A percentile compares a stretch with the other conserved stretches of the same genome.
These are phyloP conservation scores for Drosophila kurseongensis DNA, from an alignment of 1,140 invertebrate species.

Conservation along the genomic window DNA sequence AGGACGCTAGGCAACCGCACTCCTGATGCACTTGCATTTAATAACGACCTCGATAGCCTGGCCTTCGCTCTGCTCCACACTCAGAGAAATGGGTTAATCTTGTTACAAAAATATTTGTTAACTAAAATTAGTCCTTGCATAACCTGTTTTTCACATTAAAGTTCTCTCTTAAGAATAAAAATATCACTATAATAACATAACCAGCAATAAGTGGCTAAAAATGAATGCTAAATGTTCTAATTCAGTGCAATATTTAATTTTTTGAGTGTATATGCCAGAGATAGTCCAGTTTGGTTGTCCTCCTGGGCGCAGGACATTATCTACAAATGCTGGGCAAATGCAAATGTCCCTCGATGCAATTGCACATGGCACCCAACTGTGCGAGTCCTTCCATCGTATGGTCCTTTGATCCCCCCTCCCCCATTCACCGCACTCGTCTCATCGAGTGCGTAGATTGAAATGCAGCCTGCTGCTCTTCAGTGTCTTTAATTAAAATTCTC, in stretches of 20 bases:
- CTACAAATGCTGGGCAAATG: slow-evolving; percentile 65
- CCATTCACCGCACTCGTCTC: neutral
- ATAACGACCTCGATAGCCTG: slow-evolving; percentile 45
- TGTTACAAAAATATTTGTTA: no score
- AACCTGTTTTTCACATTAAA: no score
- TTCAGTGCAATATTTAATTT: no score
- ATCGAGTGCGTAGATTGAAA: slow-evolving; percentile 40
- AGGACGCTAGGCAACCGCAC: slow-evolving; percentile 34
- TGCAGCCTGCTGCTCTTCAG: slow-evolving; percentile 33
- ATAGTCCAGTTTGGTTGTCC: slow-evolving; percentile 46
- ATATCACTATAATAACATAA: no score
- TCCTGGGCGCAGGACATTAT: slow-evolving; percentile 60
- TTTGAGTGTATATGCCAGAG: slow-evolving; percentile 14
- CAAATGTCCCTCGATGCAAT: slow-evolving; percentile 67
- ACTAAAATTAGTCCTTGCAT: no score
- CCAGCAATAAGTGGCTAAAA: no score
- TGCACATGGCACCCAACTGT: slow-evolving; percentile 59
- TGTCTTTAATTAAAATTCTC: slow-evolving; percentile 75
- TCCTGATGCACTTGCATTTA: slow-evolving; percentile 70
- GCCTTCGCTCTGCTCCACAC: slow-evolving; percentile 3
- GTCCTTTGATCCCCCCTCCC: neutral
- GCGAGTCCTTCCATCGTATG: neutral
- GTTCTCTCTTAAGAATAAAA: no score
- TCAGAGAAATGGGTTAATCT: neutral
- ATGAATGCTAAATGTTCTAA: no score